phyloP scores from a whole-genome alignment of 1,140 invertebrate species.

The Monochamus saltuarius region DNA sequence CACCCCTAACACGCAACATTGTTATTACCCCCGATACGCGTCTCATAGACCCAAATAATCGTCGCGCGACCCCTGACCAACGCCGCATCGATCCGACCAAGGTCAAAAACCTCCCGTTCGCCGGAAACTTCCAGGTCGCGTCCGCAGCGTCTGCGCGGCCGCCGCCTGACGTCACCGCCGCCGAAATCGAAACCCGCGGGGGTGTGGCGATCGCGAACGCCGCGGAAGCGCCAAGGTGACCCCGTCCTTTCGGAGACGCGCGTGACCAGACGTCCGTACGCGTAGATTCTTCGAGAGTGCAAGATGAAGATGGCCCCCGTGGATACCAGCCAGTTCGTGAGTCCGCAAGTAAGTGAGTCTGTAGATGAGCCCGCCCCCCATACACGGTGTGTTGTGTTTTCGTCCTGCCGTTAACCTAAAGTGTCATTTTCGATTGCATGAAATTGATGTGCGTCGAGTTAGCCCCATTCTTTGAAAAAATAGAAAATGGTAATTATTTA shows the following conservation, averaged over 20 bases:
- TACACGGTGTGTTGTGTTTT: no score
- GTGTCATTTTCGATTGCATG: no score
- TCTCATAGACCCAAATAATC: no score
- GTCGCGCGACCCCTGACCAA: no score
- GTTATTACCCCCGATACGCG: no score
- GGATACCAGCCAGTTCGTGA: conserved; percentile 7
- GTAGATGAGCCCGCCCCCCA: no score
- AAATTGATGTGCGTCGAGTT: no score
- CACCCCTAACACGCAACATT: no score
- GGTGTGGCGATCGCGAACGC: conserved; percentile 7
- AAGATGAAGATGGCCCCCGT: conserved; percentile 10
- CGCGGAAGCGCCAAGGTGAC: conserved; percentile 5
- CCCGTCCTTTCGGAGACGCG: background rate
- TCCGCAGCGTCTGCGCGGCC: background rate
- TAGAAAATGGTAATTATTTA: no score
- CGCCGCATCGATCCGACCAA: background rate
- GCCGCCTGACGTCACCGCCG: conserved; percentile 2
- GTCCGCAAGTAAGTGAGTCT: conserved; percentile 8
- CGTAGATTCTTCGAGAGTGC: no score
- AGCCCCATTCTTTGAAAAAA: no score
- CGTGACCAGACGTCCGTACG: background rate
- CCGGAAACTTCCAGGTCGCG: background rate
- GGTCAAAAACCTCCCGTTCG: background rate
- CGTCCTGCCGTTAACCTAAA: no score
- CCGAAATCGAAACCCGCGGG: conserved; percentile 11